These are phyloP conservation scores for Leptodactylus fallax DNA, from an alignment of 2,797 vertebrate species.

Conservation along the genomic window DNA sequence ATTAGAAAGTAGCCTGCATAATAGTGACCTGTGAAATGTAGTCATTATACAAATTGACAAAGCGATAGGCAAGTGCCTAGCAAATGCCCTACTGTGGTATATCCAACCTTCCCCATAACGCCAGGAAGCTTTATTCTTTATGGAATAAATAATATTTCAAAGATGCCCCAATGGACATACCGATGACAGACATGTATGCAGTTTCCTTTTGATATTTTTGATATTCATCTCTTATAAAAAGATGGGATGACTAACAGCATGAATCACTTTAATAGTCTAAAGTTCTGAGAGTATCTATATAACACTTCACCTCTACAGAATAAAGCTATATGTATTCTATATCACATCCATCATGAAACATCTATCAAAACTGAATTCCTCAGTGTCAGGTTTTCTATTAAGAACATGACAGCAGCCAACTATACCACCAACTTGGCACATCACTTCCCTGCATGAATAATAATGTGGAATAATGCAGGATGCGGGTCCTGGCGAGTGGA, in stretches of 20 bases:
- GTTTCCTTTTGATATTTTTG: not conserved
- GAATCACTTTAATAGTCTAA: not conserved
- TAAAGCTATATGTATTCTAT: not conserved
- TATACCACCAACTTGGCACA: not conserved
- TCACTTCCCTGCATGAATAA: not conserved
- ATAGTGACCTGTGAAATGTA: too few species aligned
- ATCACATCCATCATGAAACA: not conserved
- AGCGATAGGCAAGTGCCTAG: too few species aligned
- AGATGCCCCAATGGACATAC: not conserved
- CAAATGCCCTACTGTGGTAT: not conserved
- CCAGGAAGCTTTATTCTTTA: not conserved
- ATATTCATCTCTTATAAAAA: not conserved
- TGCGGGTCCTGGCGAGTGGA: not conserved
- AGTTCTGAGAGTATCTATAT: not conserved
- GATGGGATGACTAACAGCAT: not conserved
- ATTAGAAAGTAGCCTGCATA: too few species aligned
- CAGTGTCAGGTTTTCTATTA: slow-evolving; percentile 17
- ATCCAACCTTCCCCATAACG: not conserved
- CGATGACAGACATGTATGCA: not conserved
- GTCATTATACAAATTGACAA: too few species aligned
- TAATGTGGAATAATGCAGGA: not conserved
- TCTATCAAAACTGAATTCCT: not conserved
- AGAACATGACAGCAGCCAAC: slow-evolving; percentile 7
- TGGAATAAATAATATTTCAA: not conserved
- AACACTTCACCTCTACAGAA: not conserved